phyloP scores from a whole-genome alignment of 2,797 vertebrate genomes.

The Hydrophis major region DNA sequence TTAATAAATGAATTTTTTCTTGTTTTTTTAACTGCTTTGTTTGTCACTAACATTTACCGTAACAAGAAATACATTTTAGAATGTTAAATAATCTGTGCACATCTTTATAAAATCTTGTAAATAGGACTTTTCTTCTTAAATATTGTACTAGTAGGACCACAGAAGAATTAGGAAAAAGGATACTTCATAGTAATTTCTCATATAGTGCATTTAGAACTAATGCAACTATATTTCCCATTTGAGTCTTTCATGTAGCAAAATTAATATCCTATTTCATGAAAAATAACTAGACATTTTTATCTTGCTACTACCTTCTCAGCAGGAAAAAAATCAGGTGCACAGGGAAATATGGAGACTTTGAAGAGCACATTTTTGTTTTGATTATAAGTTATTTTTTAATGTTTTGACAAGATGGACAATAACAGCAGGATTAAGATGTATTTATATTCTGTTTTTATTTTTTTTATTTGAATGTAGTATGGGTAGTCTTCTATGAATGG shows the following conservation, averaged over 20 bases:
- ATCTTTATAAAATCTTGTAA: not conserved
- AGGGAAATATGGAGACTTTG: not conserved
- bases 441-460: not conserved
- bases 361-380: not conserved
- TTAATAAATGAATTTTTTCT: constrained; percentile 46
- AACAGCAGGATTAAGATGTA: not conserved
- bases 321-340: not conserved
- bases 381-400: not conserved
- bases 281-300: not conserved
- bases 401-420: not conserved
- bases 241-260: not conserved
- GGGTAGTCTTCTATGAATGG: not conserved
- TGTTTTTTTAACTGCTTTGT: not conserved
- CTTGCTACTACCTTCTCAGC: not conserved
- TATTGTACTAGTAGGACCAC: not conserved
- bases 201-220: not conserved
- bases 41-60: not conserved
- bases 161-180: too few species aligned
- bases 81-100: not conserved
- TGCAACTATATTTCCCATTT: not conserved
- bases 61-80: not conserved
- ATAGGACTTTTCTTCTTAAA: not conserved
- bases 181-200: not conserved
- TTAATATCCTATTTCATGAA: not conserved
- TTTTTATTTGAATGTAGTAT: not conserved